A percentile compares a stretch with the other conserved stretches of the same genome.
These are phyloP conservation scores for Calidris pygmaea DNA, from an alignment of 2,113 vertebrate genomes.

Conservation along the genomic window DNA sequence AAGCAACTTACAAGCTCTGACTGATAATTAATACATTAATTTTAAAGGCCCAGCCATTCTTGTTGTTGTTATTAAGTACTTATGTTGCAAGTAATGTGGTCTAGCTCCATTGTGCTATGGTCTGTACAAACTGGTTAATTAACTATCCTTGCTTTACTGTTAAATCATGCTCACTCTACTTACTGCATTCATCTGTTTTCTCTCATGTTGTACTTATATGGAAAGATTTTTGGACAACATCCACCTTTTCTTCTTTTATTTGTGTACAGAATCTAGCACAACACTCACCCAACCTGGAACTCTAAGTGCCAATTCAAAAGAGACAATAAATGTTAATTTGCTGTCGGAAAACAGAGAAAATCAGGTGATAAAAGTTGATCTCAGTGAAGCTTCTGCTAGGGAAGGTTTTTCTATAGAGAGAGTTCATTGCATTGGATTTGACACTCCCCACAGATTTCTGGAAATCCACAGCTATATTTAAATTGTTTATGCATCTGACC, in stretches of 20 bases:
- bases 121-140: not conserved
- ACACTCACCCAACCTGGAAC: not conserved
- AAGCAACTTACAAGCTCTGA: not conserved
- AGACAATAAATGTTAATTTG: not conserved
- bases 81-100: not conserved
- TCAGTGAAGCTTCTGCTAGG: not conserved
- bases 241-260: not conserved
- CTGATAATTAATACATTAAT: not conserved
- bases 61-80: not conserved
- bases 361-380: not conserved
- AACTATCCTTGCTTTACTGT: not conserved
- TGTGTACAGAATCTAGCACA: not conserved
- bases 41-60: not conserved
- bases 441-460: not conserved
- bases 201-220: not conserved
- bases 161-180: not conserved
- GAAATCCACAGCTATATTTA: not conserved
- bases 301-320: not conserved
- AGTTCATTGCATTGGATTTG: not conserved
- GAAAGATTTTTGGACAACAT: not conserved
- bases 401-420: not conserved
- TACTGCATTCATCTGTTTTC: not conserved
- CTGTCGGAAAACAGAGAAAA: not conserved
- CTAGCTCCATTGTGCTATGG: not conserved
- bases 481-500: not conserved